Evolutionary conservation across 2,888 invertebrate genomes (phyloP).

Genomic region (Lapara coniferarum): DNA sequence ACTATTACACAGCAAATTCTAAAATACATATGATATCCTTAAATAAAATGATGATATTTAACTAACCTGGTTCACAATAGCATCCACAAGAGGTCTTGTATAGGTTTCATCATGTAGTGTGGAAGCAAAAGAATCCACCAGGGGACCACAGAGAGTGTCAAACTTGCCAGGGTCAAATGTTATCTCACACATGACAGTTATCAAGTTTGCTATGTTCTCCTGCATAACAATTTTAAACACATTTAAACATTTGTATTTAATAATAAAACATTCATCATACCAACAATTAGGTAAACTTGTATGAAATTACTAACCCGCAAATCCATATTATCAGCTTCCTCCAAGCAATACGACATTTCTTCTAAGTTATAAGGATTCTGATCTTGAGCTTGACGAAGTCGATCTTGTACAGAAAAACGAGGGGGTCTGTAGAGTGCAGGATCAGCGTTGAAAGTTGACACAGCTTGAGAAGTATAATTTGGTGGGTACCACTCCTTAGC

Average conservation of each 20-base stretch:
- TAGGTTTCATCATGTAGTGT: constrained; percentile 86
- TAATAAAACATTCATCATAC: neutral
- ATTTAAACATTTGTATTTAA: neutral
- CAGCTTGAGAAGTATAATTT: constrained; percentile 71
- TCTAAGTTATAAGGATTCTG: constrained; percentile 72
- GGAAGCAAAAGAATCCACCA: constrained; percentile 87
- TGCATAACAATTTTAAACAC: constrained; percentile 41
- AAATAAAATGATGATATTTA: neutral
- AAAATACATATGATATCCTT: too few species aligned
- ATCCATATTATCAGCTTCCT: constrained; percentile 73
- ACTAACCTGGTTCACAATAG: constrained; percentile 86
- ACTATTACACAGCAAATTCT: too few species aligned
- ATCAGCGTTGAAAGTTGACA: constrained; percentile 59
- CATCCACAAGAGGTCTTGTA: constrained; percentile 85
- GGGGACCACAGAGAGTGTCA: constrained; percentile 86
- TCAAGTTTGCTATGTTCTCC: constrained; percentile 84
- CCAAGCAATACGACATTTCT: constrained; percentile 72
- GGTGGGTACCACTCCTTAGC: constrained; percentile 85
- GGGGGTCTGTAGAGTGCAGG: constrained; percentile 64
- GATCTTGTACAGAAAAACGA: constrained; percentile 75
- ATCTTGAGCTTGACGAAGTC: constrained; percentile 76
- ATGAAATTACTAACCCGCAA: constrained; percentile 54
- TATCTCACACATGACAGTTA: constrained; percentile 88
- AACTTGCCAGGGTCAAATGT: constrained; percentile 92
- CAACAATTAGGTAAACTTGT: constrained; percentile 13